phyloP scores from a whole-genome alignment of 2,888 invertebrate species.

The Flabesymbios commensalis region DNA sequence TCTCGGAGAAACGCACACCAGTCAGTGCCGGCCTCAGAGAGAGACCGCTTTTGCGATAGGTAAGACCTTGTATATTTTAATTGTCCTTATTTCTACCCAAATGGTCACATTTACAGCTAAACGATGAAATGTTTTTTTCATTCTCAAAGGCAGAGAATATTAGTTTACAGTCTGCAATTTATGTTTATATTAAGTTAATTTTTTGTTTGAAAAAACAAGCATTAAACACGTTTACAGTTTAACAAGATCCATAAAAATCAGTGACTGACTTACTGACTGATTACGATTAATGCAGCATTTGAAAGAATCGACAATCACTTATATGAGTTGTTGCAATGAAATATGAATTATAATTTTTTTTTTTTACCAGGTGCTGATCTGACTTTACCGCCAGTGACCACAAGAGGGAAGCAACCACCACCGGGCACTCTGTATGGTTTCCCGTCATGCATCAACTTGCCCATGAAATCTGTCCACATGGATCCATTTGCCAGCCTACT shows the following conservation, averaged over 20 bases:
- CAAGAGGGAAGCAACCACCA: constrained; percentile 42
- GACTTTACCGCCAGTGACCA: constrained; percentile 41
- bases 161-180: too few relatives aligned
- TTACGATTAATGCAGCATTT: too few relatives aligned
- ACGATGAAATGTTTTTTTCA: too few relatives aligned
- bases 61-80: constrained; percentile 35
- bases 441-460: constrained; percentile 55
- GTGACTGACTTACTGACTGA: too few relatives aligned
- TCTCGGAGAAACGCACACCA: constrained; percentile 58
- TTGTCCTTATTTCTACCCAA: too few relatives aligned
- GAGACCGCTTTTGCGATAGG: constrained; percentile 49
- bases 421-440: constrained; percentile 51
- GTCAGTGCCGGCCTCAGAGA: constrained; percentile 48
- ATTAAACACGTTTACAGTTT: too few relatives aligned
- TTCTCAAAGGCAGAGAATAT: too few relatives aligned
- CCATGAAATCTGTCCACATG: constrained; percentile 55
- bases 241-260: too few relatives aligned
- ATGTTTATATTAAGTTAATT: too few relatives aligned
- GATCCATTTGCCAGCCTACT: constrained; percentile 55
- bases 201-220: too few relatives aligned
- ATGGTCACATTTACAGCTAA: too few relatives aligned
- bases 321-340: background rate
- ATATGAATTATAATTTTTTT: background rate
- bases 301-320: too few relatives aligned
- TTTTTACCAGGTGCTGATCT: constrained; percentile 40